Evolutionary conservation across 1,140 invertebrate species (phyloP).

Genomic region (Drosophila ficusphila): DNA sequence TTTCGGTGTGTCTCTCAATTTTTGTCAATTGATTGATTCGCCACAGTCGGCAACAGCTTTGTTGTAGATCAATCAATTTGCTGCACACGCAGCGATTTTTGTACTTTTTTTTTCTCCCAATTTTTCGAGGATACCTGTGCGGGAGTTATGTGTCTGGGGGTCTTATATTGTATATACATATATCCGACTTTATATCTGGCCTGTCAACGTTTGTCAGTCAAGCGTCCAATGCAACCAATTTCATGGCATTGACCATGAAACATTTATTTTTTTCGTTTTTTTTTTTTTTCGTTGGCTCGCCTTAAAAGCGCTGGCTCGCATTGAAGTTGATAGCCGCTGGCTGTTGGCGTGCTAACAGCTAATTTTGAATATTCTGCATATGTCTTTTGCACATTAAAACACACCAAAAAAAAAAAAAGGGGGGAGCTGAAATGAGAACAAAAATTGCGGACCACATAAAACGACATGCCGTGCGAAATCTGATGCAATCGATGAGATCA

Average conservation of each 20-base stretch:
- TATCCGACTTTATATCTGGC: constrained; percentile 18
- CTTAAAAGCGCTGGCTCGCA: constrained; percentile 45
- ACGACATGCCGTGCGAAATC: constrained; percentile 76
- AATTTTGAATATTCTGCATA: constrained; percentile 76
- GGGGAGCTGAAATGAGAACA: constrained; percentile 32
- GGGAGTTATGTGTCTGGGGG: constrained; percentile 5
- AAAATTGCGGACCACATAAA: constrained; percentile 69
- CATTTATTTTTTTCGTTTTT: constrained; percentile 13
- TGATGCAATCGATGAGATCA: constrained; percentile 82
- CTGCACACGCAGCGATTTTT: constrained; percentile 38
- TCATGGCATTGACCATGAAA: constrained; percentile 62
- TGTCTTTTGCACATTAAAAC: constrained; percentile 56
- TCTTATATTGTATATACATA: neutral
- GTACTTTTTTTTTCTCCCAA: constrained; percentile 3
- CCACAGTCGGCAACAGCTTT: constrained; percentile 47
- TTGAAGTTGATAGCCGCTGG: constrained; percentile 29
- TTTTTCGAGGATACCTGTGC: constrained; percentile 26
- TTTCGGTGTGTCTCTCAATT: constrained; percentile 6
- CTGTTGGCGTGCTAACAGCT: constrained; percentile 64
- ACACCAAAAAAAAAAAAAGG: constrained; percentile 14
- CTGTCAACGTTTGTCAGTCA: constrained; percentile 48
- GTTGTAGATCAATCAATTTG: constrained; percentile 70
- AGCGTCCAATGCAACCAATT: constrained; percentile 55
- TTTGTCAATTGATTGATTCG: constrained; percentile 68
- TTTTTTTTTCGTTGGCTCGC: constrained; percentile 33